Base-by-base conservation (phyloP, 2,113 vertebrate species). In the Butorides virescens region DNA sequence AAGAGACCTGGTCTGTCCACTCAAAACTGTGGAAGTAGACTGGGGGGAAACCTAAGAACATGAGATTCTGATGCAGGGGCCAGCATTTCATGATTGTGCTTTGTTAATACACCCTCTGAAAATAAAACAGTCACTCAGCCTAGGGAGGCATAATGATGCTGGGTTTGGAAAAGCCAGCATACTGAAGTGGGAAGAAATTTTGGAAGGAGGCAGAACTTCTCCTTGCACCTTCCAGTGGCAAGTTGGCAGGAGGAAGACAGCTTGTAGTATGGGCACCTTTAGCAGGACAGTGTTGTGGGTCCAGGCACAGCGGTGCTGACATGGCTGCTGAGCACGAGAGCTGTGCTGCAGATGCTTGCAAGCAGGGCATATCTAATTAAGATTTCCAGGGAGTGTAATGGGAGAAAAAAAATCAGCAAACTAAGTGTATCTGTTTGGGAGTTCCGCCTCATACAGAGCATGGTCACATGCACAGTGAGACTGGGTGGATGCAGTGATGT, bases 401-500 rank as follows among this genome's bases (percentile, higher is more conserved):
- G 30, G 37, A 79, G 26, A 20, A 2, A 21, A 21, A 46, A 44
- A 22, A 12, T 1, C 22, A 13, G 42, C 59, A 50, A 59, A 36
- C 12, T 15, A 9, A 66, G 9, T 18, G 3, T 42, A 30, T 83
- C 4, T 14, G 27, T 53, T 13, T 2, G 18, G 65, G 70, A 89
- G 70, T 5, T 34, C 23, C 44, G 50, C 49, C 55, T 86, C 16
- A 3, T 20, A 14, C 22, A 14, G 72, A 50, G 68, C 86, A 0
- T 2, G 29, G 93, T 56, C 47, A 66, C 46, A 15, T 5, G 14
- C 18, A 3, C 29, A 25, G 36, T 4, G 46, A 4, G 27, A 18
- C 81, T 77, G 88, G 93, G 77, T 78, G 93, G 92, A 18, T 65
- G 39, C 73, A 6, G 49, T 93, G 95, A 93, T 93, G 92, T 89